Percentiles rank a stretch among this genome's conserved stretches.
These are phyloP conservation scores for Nasua narica DNA, from an alignment of 2,797 vertebrate species.

Conservation along the genomic window DNA sequence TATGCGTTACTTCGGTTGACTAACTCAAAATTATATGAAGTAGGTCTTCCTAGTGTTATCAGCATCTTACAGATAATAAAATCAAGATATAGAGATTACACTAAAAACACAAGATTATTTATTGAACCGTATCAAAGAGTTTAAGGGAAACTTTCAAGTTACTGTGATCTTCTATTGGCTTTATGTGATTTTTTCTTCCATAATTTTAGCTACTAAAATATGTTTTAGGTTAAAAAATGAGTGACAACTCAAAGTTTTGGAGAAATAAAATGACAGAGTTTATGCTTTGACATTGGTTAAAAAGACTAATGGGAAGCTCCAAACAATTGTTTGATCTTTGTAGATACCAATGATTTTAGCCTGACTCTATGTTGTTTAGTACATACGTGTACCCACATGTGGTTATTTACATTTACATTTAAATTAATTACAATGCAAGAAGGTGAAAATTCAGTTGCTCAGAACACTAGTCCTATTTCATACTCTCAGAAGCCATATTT, in stretches of 20 bases:
- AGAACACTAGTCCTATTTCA: neutral
- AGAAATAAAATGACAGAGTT: neutral
- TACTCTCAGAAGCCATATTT: neutral
- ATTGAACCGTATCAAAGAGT: neutral
- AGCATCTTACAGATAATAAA: slow-evolving; percentile 39
- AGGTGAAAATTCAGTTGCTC: neutral
- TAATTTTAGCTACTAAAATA: neutral
- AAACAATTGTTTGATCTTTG: neutral
- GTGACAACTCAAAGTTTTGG: neutral
- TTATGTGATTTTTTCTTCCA: neutral
- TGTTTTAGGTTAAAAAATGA: neutral
- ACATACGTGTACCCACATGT: neutral
- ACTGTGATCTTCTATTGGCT: neutral
- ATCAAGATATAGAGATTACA: neutral
- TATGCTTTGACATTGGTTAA: neutral
- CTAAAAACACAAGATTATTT: neutral
- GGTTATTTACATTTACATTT: neutral
- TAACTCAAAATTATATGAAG: slow-evolving; percentile 47
- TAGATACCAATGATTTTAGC: neutral
- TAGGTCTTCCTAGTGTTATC: neutral
- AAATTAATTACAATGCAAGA: neutral
- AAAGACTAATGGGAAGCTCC: neutral
- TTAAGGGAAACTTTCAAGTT: neutral
- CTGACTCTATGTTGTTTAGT: neutral
- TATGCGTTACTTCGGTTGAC: slow-evolving; percentile 6